Percentiles rank a stretch among this genome's conserved stretches.
Evolutionary conservation across 2,888 invertebrate species (phyloP).

Genomic region (Siphonodentalium dalli): DNA sequence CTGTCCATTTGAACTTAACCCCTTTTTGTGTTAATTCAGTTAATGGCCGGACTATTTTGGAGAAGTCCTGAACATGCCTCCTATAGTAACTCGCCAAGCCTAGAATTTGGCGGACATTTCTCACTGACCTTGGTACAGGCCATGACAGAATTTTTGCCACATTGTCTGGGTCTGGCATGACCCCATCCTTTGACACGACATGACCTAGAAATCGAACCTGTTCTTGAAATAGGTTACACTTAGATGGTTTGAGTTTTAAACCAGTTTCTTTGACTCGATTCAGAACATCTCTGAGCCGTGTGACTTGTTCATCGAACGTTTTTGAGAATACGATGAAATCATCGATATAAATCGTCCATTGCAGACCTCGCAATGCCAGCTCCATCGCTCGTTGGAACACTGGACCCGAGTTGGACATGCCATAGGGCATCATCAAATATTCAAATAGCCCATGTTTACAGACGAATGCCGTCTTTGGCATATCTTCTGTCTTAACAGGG

Average conservation of each 20-base stretch:
- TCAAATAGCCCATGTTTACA: constrained; percentile 10
- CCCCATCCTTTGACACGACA: not conserved
- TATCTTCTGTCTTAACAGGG: not conserved
- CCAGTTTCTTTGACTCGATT: not conserved
- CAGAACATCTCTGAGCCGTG: constrained; percentile 6
- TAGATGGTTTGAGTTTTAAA: constrained; percentile 9
- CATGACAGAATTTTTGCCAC: not conserved
- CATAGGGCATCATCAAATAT: constrained; percentile 5
- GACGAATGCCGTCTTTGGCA: not conserved
- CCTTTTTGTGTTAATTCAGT: too few relatives aligned
- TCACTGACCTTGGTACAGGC: not conserved
- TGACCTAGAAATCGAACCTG: constrained; percentile 13
- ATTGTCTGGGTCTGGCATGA: not conserved
- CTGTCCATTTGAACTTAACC: too few relatives aligned
- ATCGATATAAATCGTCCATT: constrained; percentile 9
- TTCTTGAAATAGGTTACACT: constrained; percentile 7
- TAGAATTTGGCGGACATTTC: too few relatives aligned
- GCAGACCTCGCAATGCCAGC: constrained; percentile 6
- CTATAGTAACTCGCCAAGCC: too few relatives aligned
- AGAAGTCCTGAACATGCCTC: too few relatives aligned
- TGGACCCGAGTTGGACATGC: constrained; percentile 2
- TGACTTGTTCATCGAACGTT: constrained; percentile 9
- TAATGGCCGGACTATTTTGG: too few relatives aligned
- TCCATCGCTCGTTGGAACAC: constrained; percentile 12
- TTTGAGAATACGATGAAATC: constrained; percentile 5